Evolutionary conservation across 2,888 invertebrate genomes (phyloP).

Genomic region (Pheosia gnoma): DNA sequence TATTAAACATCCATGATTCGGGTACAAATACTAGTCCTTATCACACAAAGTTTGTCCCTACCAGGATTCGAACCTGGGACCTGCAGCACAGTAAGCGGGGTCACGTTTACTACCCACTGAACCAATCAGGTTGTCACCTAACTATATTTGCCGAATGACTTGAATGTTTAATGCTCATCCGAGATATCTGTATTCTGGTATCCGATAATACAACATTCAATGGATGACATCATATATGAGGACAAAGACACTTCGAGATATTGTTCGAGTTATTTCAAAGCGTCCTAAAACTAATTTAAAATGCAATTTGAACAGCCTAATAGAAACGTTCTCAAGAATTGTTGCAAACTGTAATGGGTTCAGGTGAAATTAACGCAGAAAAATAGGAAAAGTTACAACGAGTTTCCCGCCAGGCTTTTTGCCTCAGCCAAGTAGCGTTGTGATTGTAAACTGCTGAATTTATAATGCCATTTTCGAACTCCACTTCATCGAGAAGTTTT

Average conservation of each 20-base stretch:
- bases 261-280: slow-evolving; percentile 36
- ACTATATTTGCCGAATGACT: no score
- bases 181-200: no score
- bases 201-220: no score
- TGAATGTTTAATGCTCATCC: no score
- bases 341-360: slow-evolving; percentile 83
- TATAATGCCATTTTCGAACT: slow-evolving; percentile 84
- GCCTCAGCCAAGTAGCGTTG: slow-evolving; percentile 76
- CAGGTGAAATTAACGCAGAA: slow-evolving; percentile 83
- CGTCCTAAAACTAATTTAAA: slow-evolving; percentile 70
- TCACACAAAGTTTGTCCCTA: no score
- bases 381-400: slow-evolving; percentile 84
- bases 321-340: slow-evolving; percentile 78
- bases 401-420: slow-evolving; percentile 78
- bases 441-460: slow-evolving; percentile 84
- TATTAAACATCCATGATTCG: no score
- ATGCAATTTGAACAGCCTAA: slow-evolving; percentile 80
- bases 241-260: slow-evolving; percentile 22
- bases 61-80: no score
- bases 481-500: slow-evolving; percentile 80
- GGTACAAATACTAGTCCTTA: no score
- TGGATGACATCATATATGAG: no score
- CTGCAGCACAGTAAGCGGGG: no score
- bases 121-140: no score
- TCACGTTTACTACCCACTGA: no score